phyloP scores from a whole-genome alignment of 2,888 invertebrate genomes.

The Spodoptera littoralis region DNA sequence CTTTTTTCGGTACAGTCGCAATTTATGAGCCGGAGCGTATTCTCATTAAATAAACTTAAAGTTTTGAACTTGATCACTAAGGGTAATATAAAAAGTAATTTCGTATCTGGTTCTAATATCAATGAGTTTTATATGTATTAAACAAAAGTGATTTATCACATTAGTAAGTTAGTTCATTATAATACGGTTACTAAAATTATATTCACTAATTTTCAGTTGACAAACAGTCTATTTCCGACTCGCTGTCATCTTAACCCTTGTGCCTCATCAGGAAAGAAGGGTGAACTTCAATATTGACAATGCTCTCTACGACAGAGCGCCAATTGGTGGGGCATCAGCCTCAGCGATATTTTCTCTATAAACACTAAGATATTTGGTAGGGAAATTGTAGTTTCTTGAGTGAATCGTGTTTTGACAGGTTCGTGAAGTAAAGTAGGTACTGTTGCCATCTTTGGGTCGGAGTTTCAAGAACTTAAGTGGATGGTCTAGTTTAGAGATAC shows the following conservation, averaged over 20 bases:
- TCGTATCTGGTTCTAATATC: too few relatives aligned
- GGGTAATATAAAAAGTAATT: too few relatives aligned
- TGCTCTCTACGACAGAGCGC: conserved; percentile 76
- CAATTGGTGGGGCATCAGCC: conserved; percentile 69
- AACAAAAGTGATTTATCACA: too few relatives aligned
- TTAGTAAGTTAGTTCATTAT: too few relatives aligned
- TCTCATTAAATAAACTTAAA: neutral
- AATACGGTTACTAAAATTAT: too few relatives aligned
- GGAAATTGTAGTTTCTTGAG: conserved; percentile 65
- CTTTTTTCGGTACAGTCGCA: conserved; percentile 5
- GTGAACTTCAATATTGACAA: conserved; percentile 74
- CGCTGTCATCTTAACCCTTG: conserved; percentile 51
- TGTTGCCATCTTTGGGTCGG: neutral
- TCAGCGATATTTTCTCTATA: conserved; percentile 72
- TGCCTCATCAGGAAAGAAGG: conserved; percentile 52
- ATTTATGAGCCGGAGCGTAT: conserved; percentile 1
- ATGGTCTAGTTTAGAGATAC: too few relatives aligned
- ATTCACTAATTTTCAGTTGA: neutral
- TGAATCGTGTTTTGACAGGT: conserved; percentile 50
- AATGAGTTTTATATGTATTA: too few relatives aligned
- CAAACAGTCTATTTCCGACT: conserved; percentile 9
- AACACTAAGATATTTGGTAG: conserved; percentile 69
- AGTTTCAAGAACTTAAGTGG: too few relatives aligned
- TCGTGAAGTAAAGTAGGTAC: conserved; percentile 28
- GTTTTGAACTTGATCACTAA: too few relatives aligned